Conservation (phyloP, 2,888 invertebrate genomes). For the Anoplius nigerrimus region DNA sequence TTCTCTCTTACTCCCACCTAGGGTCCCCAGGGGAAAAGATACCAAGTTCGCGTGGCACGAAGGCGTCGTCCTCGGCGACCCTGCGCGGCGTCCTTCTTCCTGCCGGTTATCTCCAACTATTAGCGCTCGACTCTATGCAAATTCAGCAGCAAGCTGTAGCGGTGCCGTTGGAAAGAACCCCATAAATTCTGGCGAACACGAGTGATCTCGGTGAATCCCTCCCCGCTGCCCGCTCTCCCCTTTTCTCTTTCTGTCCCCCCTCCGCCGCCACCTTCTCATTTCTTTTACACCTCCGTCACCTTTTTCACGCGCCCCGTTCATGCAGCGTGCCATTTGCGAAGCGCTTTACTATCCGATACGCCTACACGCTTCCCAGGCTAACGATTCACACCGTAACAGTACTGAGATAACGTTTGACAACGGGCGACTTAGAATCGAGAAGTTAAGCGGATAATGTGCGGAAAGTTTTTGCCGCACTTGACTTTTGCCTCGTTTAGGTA, state of each 20-base stretch:
- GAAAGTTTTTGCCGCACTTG: too few relatives aligned
- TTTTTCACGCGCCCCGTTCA: not conserved
- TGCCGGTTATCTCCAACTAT: conserved; percentile 67
- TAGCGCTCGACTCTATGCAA: conserved; percentile 70
- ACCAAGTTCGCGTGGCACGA: conserved; percentile 43
- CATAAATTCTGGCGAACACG: conserved; percentile 67
- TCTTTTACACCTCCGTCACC: not conserved
- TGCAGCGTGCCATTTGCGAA: too few relatives aligned
- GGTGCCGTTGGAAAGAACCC: conserved; percentile 62
- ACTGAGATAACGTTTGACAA: too few relatives aligned
- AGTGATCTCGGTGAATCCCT: conserved; percentile 58
- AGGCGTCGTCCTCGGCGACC: conserved; percentile 47
- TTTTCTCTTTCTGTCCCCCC: conserved; percentile 21
- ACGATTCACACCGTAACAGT: too few relatives aligned
- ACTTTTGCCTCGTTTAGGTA: too few relatives aligned
- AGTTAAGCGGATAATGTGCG: too few relatives aligned
- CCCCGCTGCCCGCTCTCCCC: not conserved
- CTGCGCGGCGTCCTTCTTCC: conserved; percentile 50
- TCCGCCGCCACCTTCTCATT: not conserved
- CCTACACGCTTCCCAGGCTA: not conserved
- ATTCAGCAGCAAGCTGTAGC: conserved; percentile 62
- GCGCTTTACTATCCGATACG: not conserved
- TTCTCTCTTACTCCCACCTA: not conserved
- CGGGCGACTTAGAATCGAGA: too few relatives aligned
- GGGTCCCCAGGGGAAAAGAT: conserved; percentile 21